Base-by-base conservation (phyloP, 2,888 invertebrate species). In the Netelia inedita region DNA sequence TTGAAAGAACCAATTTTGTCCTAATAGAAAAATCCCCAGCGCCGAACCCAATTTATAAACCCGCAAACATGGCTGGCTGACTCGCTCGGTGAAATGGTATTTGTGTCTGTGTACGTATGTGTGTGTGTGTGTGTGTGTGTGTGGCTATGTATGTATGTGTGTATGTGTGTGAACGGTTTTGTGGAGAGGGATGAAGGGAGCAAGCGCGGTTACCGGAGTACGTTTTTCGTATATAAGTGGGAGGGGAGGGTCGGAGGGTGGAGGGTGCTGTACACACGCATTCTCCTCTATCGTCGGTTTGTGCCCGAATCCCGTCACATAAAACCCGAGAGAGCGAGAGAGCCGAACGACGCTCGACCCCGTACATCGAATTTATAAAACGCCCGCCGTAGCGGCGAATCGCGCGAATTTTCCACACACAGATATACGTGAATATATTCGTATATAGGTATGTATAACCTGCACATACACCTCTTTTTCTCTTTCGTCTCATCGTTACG, bases 1-100 rank as follows among this genome's bases (percentile, higher is more conserved):
- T 93, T 93, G 93, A 93, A 94, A 94, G 93, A 93, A 93, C 93
- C 94, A 94, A 94, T 94, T 94, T 93, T 93, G 90, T 90, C 92
- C 93, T 94, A 93, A 94, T 93, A 94, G 93, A 93, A 94, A 94
- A 93, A 93, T 94, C 94, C 93, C 93, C 92, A 91, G 91, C 92
- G 91, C 91, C 90, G 93, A 93, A 93, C 92, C 93, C 93, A 93
- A 93, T 93, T 93, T 93, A 93, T 93, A 93, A 93, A 92, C 91
- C 93, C 93, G 93, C 93, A 93, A 93, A 93, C 93, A 93, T 93
- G 93, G 93, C 93, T 92, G 92, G 91, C 88, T 87, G 87, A 85
- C 79, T 65, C 79, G 68, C 23, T 68, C 16, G 65, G 68, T 80
- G 79, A 85, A 85, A 82, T 87, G 78, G 83, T 84, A 82, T 85